These are phyloP conservation scores for Petroica traversi DNA, from an alignment of 2,113 vertebrate genomes.

Conservation along the genomic window DNA sequence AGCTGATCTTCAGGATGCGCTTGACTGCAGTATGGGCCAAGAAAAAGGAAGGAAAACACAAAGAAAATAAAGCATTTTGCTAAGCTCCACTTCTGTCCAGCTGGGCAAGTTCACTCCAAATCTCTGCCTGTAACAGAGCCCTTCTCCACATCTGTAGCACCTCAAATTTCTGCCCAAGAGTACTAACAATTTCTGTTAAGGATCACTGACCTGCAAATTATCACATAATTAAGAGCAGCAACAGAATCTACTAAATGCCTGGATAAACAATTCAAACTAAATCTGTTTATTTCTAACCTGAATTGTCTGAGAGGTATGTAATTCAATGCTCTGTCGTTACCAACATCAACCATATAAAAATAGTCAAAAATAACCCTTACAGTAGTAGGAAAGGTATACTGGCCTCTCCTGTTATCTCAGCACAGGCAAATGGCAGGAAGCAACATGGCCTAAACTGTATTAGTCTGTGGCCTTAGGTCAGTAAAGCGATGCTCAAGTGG, in stretches of 20 bases:
- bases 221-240: background rate
- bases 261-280: background rate
- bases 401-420: background rate
- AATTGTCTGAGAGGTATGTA: background rate
- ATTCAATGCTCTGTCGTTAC: background rate
- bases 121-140: background rate
- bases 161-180: background rate
- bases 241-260: background rate
- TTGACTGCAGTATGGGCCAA: background rate
- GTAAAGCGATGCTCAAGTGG: background rate
- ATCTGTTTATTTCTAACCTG: background rate
- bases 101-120: background rate
- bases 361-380: background rate
- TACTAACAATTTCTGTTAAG: background rate
- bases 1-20: background rate
- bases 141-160: background rate
- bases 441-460: rapidly evolving
- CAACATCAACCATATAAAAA: background rate
- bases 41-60: background rate
- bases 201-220: background rate
- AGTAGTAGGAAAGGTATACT: background rate
- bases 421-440: background rate
- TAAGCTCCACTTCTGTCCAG: background rate
- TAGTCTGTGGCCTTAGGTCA: background rate
- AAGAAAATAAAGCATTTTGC: background rate